Conservation (phyloP, 2,113 vertebrate genomes). For the Synchiropus splendidus region DNA sequence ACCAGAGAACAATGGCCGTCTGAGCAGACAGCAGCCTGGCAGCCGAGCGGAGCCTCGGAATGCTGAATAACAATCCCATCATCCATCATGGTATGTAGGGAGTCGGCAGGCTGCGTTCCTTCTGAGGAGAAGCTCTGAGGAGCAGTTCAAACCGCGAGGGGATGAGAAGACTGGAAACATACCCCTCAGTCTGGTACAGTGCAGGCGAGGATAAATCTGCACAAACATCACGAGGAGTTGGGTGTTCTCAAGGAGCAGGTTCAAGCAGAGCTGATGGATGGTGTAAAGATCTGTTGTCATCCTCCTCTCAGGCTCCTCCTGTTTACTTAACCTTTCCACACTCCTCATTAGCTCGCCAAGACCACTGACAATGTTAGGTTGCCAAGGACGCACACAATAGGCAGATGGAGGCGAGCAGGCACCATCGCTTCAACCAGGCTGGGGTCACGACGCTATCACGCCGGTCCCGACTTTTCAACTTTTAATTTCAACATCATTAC, state of each 20-base stretch:
- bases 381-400: constrained; percentile 62
- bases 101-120: constrained; percentile 54
- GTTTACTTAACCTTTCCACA: constrained; percentile 71
- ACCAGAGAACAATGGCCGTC: constrained; percentile 68
- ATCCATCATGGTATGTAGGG: constrained; percentile 67
- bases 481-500: constrained; percentile 46
- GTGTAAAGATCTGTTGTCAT: constrained; percentile 49
- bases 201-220: constrained; percentile 13
- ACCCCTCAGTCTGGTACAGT: constrained; percentile 7
- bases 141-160: constrained; percentile 39
- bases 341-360: constrained; percentile 67
- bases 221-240: no score
- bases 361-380: constrained; percentile 50
- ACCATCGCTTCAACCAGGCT: constrained; percentile 53
- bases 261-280: constrained; percentile 58
- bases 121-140: constrained; percentile 52
- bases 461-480: constrained; percentile 34
- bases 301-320: constrained; percentile 64
- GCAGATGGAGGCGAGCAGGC: constrained; percentile 54
- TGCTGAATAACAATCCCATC: constrained; percentile 69
- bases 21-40: constrained; percentile 66
- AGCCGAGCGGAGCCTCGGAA: constrained; percentile 58
- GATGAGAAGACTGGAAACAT: constrained; percentile 32
- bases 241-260: constrained; percentile 51
- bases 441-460: constrained; percentile 44